These are phyloP conservation scores for Sinocyclocheilus anshuiensis DNA, from an alignment of 2,113 vertebrate genomes.

Conservation along the genomic window DNA sequence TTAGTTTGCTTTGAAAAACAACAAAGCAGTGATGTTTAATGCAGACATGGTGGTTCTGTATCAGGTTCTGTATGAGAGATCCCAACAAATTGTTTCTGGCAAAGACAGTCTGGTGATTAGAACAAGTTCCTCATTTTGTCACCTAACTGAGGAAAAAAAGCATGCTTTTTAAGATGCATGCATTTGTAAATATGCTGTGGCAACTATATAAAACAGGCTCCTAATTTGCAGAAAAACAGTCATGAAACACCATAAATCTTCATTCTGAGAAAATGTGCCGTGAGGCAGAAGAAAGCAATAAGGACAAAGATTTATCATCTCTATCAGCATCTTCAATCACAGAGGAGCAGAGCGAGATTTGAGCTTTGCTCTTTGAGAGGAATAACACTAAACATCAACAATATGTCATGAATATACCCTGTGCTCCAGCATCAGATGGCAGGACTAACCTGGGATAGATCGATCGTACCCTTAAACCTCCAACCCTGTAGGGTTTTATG, in stretches of 20 bases:
- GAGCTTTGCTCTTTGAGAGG: background rate
- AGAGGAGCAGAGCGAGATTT: background rate
- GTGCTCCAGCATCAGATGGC: background rate
- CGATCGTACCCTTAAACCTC: background rate
- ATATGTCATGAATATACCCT: conserved; percentile 25
- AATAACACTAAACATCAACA: conserved; percentile 13
- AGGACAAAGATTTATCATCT: conserved; percentile 39
- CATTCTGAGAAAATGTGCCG: conserved; percentile 48
- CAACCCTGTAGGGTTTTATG: background rate
- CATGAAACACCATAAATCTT: conserved; percentile 55
- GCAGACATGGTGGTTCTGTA: background rate
- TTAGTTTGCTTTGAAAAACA: background rate
- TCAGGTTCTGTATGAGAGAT: background rate
- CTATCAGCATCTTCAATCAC: conserved; percentile 47
- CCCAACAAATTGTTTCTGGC: background rate
- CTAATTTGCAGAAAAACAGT: conserved; percentile 48
- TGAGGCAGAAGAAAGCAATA: conserved; percentile 44
- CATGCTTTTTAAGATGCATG: conserved; percentile 43
- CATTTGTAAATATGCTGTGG: conserved; percentile 21
- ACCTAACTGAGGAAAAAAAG: conserved; percentile 11
- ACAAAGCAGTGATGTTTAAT: background rate
- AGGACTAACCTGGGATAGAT: background rate
- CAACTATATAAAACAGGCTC: conserved; percentile 32
- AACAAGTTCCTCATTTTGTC: background rate
- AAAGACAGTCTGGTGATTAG: background rate